Base-by-base conservation (phyloP, 1,140 invertebrate species). In the Mercenaria mercenaria region DNA sequence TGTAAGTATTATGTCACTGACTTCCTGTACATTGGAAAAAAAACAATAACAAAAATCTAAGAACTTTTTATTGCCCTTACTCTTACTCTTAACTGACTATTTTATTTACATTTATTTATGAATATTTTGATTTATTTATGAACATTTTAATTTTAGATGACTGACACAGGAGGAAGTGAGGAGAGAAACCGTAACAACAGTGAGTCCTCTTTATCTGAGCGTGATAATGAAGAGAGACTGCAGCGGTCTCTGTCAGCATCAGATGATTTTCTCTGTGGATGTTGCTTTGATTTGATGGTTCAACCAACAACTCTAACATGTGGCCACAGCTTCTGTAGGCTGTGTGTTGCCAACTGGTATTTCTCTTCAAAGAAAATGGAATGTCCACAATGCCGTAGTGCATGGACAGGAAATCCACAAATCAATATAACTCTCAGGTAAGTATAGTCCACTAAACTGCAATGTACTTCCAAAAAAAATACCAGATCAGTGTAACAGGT, bases 241-340 rank as follows among this genome's bases (percentile, higher is more conserved):
- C 64, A 72, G 29, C 26, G 41, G n/a, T 84, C 61, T 43, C 29
- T 76, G 11, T 72, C 84, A 6, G 84, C 39, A 32, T 64, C 76
- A 10, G 86, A 88, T 47, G 92, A 94, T 29, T 93, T 94, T 80
- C 89, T 83, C 69, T 95, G 92, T 93, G 91, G 90, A 37, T 93
- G 88, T 47, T 93, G 94, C 69, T 94, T 83, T 88, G 93, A 93
- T 32, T 72, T 94, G 6, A 84, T 95, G 91, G 88, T 94, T 20
- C 89, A 93, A 50, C 95, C 95, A 6, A 95, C 94, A 8, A 95
- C 95, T 6, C 67, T 95, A 29, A 92, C 69, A 34, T 95, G 95
- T 92, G 95, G 95, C 1, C 95, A 95, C 87, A 95, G 91, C 47
- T 93, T 94, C 43, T 95, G 95, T 83, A 89, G 94, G 13, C 74